These are phyloP conservation scores for Lemur catta DNA, from an alignment of 2,797 vertebrate genomes.

Conservation along the genomic window DNA sequence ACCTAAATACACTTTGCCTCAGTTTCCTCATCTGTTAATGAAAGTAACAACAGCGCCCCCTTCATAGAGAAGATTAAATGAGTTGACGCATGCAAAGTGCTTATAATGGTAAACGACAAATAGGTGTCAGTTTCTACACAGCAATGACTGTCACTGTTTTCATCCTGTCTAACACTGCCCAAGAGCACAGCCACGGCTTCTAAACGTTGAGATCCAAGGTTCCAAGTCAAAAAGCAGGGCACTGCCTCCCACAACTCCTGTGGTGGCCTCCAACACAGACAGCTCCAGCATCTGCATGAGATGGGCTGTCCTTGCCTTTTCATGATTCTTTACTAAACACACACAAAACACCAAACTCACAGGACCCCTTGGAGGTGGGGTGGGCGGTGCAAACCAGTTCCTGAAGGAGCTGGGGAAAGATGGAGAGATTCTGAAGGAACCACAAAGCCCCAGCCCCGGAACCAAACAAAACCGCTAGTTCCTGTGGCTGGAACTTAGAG, in stretches of 20 bases:
- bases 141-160: not conserved
- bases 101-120: not conserved
- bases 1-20: not conserved
- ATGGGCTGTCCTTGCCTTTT: not conserved
- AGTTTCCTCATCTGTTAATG: not conserved
- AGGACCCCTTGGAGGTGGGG: not conserved
- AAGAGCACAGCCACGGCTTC: not conserved
- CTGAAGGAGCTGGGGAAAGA: not conserved
- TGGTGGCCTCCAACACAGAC: not conserved
- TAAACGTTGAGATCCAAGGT: not conserved
- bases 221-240: not conserved
- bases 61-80: not conserved
- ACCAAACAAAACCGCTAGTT: slow-evolving; percentile 2
- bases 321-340: not conserved
- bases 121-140: not conserved
- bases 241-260: not conserved
- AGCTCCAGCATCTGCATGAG: not conserved
- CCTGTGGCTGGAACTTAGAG: not conserved
- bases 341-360: not conserved
- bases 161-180: not conserved
- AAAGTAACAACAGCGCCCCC: not conserved
- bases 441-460: not conserved
- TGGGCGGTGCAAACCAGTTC: not conserved
- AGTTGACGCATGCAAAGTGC: not conserved
- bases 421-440: not conserved